Percentiles rank a stretch among this genome's conserved stretches.
Conservation (phyloP, 2,888 invertebrate species). For the Erebia palarica region DNA sequence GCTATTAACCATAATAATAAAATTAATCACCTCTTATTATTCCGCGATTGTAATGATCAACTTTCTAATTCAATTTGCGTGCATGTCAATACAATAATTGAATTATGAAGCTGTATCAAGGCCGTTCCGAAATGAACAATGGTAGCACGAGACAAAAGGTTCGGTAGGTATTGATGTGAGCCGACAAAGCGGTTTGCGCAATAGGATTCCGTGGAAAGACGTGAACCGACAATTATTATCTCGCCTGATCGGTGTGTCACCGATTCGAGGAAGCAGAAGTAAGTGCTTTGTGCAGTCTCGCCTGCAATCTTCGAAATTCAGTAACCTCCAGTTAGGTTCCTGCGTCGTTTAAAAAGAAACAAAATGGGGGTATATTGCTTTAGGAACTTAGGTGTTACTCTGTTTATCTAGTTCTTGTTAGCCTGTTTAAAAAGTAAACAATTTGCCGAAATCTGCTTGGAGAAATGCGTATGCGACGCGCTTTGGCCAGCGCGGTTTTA, state of each 20-base stretch:
- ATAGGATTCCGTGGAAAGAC: conserved; percentile 79
- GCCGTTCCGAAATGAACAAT: conserved; percentile 76
- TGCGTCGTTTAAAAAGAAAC: conserved; percentile 1
- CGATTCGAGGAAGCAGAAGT: conserved; percentile 66
- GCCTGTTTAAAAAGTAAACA: too few species aligned
- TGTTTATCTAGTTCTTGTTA: too few species aligned
- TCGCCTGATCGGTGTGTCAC: conserved; percentile 72
- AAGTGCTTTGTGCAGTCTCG: conserved; percentile 52
- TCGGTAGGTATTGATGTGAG: conserved; percentile 69
- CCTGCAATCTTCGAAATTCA: conserved; percentile 37
- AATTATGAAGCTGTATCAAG: conserved; percentile 73
- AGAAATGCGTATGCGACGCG: too few species aligned
- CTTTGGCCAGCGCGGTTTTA: too few species aligned
- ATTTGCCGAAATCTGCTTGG: too few species aligned
- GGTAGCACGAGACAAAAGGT: conserved; percentile 78
- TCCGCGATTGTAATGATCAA: conserved; percentile 16
- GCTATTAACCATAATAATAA: conserved; percentile 15
- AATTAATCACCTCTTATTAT: conserved; percentile 14
- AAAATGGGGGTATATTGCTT: neutral
- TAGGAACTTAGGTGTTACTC: too few species aligned
- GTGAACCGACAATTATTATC: conserved; percentile 80
- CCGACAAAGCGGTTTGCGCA: conserved; percentile 81
- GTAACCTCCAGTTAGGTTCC: conserved; percentile 17
- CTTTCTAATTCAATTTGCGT: conserved; percentile 35
- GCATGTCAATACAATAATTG: conserved; percentile 56